phyloP scores from a whole-genome alignment of 2,888 invertebrate genomes.

The Salpingus planirostris region DNA sequence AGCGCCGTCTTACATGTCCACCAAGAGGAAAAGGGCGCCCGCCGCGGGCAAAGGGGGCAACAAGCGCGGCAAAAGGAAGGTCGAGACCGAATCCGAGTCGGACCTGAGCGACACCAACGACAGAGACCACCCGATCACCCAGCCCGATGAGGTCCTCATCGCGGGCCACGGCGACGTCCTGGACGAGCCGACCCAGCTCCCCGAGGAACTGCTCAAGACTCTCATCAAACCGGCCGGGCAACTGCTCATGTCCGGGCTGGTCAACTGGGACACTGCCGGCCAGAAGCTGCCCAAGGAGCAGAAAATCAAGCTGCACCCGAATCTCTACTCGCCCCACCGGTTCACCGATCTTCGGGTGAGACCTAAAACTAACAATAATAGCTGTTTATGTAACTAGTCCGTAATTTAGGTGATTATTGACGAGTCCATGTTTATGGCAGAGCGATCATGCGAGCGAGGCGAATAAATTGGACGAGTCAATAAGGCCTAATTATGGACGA shows the following conservation, averaged over 20 bases:
- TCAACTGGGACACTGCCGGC: slow-evolving; percentile 85
- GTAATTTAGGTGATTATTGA: no score
- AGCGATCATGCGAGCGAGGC: no score
- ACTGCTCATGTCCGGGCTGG: slow-evolving; percentile 73
- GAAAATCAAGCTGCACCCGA: slow-evolving; percentile 61
- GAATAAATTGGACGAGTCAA: no score
- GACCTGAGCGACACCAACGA: slow-evolving; percentile 39
- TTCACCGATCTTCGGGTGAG: slow-evolving; percentile 61
- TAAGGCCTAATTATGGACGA: no score
- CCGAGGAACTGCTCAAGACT: slow-evolving; percentile 56
- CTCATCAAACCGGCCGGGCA: slow-evolving; percentile 63
- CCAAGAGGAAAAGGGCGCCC: slow-evolving; percentile 38
- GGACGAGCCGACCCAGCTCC: slow-evolving; percentile 54
- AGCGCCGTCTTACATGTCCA: no score
- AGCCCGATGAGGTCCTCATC: slow-evolving; percentile 48
- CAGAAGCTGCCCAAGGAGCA: slow-evolving; percentile 53
- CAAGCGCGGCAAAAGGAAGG: slow-evolving; percentile 36
- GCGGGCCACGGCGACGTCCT: slow-evolving; percentile 45
- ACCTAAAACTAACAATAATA: no score
- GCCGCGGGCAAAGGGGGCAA: slow-evolving; percentile 29
- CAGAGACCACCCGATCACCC: slow-evolving; percentile 29
- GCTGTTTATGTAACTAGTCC: no score
- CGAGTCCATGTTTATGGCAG: no score
- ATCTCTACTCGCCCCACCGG: slow-evolving; percentile 74
- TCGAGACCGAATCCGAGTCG: slow-evolving; percentile 40